Conservation (phyloP, 2,888 invertebrate species). For the Phania funesta region DNA sequence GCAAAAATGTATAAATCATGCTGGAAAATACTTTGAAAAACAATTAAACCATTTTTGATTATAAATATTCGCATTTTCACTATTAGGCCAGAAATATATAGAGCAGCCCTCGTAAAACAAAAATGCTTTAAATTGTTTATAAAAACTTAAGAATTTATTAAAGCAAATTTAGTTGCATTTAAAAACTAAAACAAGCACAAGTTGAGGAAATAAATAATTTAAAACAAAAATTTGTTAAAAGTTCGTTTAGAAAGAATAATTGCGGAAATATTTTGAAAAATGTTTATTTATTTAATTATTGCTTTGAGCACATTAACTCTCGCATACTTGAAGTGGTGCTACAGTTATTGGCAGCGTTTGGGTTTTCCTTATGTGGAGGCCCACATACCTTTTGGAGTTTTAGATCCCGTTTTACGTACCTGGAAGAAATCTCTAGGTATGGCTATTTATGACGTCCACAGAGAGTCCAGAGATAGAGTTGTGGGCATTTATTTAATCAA, state of each 20-base stretch:
- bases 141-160: constrained; percentile 11
- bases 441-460: constrained; percentile 83
- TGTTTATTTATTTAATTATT: constrained; percentile 64
- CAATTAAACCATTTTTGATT: too few relatives aligned
- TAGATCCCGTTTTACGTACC: constrained; percentile 82
- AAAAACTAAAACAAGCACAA: not conserved
- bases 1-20: too few relatives aligned
- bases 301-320: constrained; percentile 63
- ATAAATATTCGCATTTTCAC: too few relatives aligned
- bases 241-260: not conserved
- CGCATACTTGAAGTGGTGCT: constrained; percentile 73
- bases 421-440: constrained; percentile 84
- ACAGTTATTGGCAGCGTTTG: constrained; percentile 82
- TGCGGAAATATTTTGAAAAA: not conserved
- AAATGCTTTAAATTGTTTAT: constrained; percentile 11
- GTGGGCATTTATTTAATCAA: constrained; percentile 85
- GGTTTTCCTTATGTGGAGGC: constrained; percentile 83
- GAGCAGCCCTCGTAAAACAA: not conserved
- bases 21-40: too few relatives aligned
- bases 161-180: constrained; percentile 26
- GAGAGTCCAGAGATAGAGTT: constrained; percentile 76
- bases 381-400: constrained; percentile 84
- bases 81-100: too few relatives aligned
- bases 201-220: not conserved
- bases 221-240: not conserved